These are phyloP conservation scores for Drosophila mauritiana DNA, from an alignment of 1,140 invertebrate genomes.

Conservation along the genomic window DNA sequence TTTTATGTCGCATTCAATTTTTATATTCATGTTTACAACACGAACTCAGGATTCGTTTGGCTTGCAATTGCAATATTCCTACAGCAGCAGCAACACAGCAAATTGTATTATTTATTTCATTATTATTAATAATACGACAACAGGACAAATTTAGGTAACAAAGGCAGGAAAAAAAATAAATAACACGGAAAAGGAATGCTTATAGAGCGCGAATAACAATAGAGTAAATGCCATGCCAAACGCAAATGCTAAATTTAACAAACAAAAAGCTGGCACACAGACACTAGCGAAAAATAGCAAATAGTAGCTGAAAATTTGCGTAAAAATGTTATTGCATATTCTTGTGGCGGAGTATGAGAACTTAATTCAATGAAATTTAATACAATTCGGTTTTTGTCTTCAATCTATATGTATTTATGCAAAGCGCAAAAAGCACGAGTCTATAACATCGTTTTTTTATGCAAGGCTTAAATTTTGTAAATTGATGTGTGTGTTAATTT, in stretches of 20 bases:
- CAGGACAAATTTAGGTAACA: constrained; percentile 14
- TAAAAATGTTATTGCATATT: constrained; percentile 11
- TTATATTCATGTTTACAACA: constrained; percentile 59
- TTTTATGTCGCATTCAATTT: constrained; percentile 63
- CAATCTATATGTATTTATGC: neutral
- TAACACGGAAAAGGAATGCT: constrained; percentile 5
- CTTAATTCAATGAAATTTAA: constrained; percentile 31
- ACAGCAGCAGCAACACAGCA: constrained; percentile 28
- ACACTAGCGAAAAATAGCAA: constrained; percentile 2
- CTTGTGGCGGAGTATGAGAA: neutral
- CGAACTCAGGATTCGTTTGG: constrained; percentile 69
- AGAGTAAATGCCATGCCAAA: constrained; percentile 19
- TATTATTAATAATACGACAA: constrained; percentile 34
- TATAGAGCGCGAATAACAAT: constrained; percentile 19
- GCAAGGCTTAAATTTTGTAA: neutral
- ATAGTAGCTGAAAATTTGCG: constrained; percentile 10
- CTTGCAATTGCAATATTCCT: constrained; percentile 41
- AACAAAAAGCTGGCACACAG: constrained; percentile 10
- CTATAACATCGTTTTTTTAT: neutral
- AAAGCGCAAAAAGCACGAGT: constrained; percentile 4
- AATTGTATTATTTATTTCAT: constrained; percentile 49
- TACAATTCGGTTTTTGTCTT: constrained; percentile 21
- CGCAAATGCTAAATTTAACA: constrained; percentile 20
- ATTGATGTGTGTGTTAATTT: constrained; percentile 15
- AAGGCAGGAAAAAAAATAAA: constrained; percentile 2